Conservation (phyloP, 2,888 invertebrate genomes). For the Caradrina kadenii region DNA sequence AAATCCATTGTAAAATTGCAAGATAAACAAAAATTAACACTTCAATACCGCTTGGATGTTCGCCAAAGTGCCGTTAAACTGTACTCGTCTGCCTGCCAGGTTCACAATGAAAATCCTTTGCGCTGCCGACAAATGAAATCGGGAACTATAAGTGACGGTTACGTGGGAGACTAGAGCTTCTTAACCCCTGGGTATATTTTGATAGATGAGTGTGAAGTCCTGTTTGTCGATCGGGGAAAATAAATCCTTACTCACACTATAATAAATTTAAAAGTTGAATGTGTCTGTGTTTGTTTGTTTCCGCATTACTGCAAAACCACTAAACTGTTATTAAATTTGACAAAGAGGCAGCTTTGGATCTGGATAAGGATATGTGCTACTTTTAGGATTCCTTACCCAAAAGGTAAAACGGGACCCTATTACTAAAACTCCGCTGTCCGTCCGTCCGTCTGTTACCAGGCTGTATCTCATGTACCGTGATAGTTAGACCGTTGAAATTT, state of each 20-base stretch:
- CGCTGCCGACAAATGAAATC: slow-evolving; percentile 66
- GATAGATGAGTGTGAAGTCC: slow-evolving; percentile 50
- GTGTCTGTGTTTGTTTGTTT: too few relatives aligned
- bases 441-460: too few relatives aligned
- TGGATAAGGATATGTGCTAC: too few relatives aligned
- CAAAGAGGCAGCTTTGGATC: too few relatives aligned
- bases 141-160: slow-evolving; percentile 63
- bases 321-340: too few relatives aligned
- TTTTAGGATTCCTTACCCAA: too few relatives aligned
- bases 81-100: slow-evolving; percentile 29
- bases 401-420: too few relatives aligned
- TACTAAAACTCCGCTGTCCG: too few relatives aligned
- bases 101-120: slow-evolving; percentile 51
- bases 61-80: slow-evolving; percentile 53
- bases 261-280: too few relatives aligned
- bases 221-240: neutral
- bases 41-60: slow-evolving; percentile 47
- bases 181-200: slow-evolving; percentile 51
- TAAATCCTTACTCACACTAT: slow-evolving; percentile 10
- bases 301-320: too few relatives aligned
- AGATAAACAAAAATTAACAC: slow-evolving; percentile 57
- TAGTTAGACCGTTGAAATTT: too few relatives aligned
- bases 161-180: slow-evolving; percentile 22
- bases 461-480: too few relatives aligned
- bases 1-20: slow-evolving; percentile 36